Evolutionary conservation across 2,113 vertebrate genomes (phyloP).

Genomic region (Recurvirostra avosetta): DNA sequence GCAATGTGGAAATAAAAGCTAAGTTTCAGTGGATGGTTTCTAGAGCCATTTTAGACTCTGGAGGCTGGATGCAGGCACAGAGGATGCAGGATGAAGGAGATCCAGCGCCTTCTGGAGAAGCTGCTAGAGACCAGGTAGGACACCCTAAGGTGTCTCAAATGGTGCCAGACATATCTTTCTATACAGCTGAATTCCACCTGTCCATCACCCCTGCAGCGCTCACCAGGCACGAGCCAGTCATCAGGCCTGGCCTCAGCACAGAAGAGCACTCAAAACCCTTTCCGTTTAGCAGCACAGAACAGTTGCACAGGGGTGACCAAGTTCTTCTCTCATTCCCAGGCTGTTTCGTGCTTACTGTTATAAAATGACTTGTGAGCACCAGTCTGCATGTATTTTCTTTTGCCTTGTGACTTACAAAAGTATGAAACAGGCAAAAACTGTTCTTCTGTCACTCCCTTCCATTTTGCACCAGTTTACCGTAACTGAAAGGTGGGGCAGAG

Average conservation of each 20-base stretch:
- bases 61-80: background rate
- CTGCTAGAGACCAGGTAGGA: background rate
- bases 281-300: background rate
- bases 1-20: background rate
- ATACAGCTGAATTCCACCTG: background rate
- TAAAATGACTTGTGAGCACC: background rate
- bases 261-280: background rate
- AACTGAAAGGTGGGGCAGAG: background rate
- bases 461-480: background rate
- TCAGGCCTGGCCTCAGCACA: fast-evolving
- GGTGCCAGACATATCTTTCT: background rate
- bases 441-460: background rate
- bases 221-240: fast-evolving
- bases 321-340: background rate
- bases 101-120: background rate
- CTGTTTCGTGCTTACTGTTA: background rate
- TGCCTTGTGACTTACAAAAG: background rate
- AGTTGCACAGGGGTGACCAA: background rate
- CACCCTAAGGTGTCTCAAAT: background rate
- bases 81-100: background rate
- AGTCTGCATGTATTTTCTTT: background rate
- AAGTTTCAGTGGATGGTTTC: background rate
- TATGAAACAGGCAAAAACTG: background rate
- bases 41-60: background rate
- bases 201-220: background rate